phyloP scores from a whole-genome alignment of 2,797 vertebrate species.

The Phrynocephalus guinanensis region DNA sequence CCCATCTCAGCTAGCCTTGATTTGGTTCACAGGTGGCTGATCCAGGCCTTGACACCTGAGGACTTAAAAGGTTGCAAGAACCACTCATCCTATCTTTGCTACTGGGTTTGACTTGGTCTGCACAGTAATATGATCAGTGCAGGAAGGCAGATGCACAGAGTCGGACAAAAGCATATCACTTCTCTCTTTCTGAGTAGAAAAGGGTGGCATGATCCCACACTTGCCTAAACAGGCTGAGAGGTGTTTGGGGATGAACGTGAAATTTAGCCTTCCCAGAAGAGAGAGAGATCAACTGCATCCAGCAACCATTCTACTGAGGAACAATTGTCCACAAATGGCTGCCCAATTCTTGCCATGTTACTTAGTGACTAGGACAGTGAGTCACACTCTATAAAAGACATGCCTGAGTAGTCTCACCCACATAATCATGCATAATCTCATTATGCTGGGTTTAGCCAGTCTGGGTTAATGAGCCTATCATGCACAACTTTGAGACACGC shows the following conservation, averaged over 20 bases:
- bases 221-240: neutral
- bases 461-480: neutral
- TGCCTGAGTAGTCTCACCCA: neutral
- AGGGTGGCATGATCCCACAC: neutral
- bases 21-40: neutral
- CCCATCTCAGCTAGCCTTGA: too few relatives aligned
- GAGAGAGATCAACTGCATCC: neutral
- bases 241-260: neutral
- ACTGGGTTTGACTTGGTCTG: neutral
- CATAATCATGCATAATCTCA: neutral
- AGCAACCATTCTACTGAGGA: neutral
- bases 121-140: neutral
- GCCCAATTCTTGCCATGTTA: neutral
- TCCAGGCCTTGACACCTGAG: neutral
- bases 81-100: neutral
- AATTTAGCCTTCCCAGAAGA: slow-evolving; percentile 4
- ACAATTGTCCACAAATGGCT: neutral
- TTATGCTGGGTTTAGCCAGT: neutral
- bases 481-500: neutral
- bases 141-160: neutral
- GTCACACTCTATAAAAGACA: neutral
- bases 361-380: neutral
- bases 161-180: neutral
- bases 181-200: neutral
- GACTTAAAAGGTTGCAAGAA: neutral